A percentile compares a stretch with the other conserved stretches of the same genome.
phyloP scores from a whole-genome alignment of 2,888 invertebrate genomes.

The Buathra laborator region DNA sequence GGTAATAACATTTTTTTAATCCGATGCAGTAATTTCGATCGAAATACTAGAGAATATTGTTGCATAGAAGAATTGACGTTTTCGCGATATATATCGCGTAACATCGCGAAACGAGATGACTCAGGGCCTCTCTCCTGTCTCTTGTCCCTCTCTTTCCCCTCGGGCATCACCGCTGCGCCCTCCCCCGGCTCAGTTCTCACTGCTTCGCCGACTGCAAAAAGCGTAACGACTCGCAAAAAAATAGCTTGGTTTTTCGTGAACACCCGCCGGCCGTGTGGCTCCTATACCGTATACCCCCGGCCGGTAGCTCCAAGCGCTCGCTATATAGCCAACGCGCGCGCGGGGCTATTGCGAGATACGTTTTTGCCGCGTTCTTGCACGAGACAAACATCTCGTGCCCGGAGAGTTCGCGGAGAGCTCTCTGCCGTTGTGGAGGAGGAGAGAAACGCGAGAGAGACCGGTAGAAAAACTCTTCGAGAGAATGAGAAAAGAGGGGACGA shows the following conservation, averaged over 20 bases:
- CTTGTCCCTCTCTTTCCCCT: constrained; percentile 40
- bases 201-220: constrained; percentile 66
- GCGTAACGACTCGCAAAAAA: constrained; percentile 78
- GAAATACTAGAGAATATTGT: not conserved
- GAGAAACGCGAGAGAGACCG: constrained; percentile 14
- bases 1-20: no score
- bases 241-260: constrained; percentile 78
- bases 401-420: constrained; percentile 56
- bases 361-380: constrained; percentile 81
- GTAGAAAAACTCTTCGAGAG: constrained; percentile 64
- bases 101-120: constrained; percentile 79
- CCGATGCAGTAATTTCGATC: not conserved
- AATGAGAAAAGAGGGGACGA: constrained; percentile 64
- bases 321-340: constrained; percentile 6
- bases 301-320: constrained; percentile 24
- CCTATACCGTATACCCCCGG: constrained; percentile 41
- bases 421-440: constrained; percentile 49
- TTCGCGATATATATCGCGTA: constrained; percentile 60
- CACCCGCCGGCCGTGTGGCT: constrained; percentile 60
- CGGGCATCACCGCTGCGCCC: constrained; percentile 64
- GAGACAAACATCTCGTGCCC: constrained; percentile 70
- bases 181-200: constrained; percentile 42
- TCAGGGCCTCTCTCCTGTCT: constrained; percentile 74
- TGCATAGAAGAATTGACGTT: constrained; percentile 56
- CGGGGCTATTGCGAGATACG: constrained; percentile 77